These are phyloP conservation scores for Ceratitis capitata DNA, from an alignment of 1,140 invertebrate species.

Conservation along the genomic window DNA sequence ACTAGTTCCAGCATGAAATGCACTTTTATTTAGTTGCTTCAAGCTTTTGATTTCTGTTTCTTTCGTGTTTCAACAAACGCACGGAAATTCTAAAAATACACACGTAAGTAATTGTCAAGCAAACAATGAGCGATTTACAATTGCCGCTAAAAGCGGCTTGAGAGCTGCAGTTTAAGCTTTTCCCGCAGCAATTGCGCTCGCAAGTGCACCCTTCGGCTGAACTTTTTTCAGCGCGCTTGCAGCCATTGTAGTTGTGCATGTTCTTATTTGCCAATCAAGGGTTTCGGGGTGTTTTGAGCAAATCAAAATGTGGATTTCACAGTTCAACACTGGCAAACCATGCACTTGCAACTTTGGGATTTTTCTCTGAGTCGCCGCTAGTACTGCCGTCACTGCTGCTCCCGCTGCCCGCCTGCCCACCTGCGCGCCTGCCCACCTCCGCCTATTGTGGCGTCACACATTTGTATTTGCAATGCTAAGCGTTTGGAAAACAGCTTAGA, in stretches of 20 bases:
- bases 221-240: not conserved
- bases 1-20: not conserved
- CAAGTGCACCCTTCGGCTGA: not conserved
- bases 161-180: not conserved
- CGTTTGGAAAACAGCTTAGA: not conserved
- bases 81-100: conserved; percentile 15
- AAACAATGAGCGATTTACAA: not conserved
- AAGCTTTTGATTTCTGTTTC: not conserved
- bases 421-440: not conserved
- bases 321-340: not conserved
- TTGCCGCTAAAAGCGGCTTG: too few relatives aligned
- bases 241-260: not conserved
- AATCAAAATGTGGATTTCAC: not conserved
- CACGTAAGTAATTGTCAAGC: not conserved
- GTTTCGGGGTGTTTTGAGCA: not conserved
- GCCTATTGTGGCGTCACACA: not conserved
- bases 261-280: not conserved
- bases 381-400: not conserved
- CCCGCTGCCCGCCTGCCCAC: not conserved
- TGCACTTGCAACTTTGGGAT: not conserved
- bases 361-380: not conserved
- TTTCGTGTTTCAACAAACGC: not conserved
- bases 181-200: not conserved
- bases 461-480: not conserved
- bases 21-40: not conserved